phyloP scores from a whole-genome alignment of 2,797 vertebrate species.

The Caiman crocodilus region DNA sequence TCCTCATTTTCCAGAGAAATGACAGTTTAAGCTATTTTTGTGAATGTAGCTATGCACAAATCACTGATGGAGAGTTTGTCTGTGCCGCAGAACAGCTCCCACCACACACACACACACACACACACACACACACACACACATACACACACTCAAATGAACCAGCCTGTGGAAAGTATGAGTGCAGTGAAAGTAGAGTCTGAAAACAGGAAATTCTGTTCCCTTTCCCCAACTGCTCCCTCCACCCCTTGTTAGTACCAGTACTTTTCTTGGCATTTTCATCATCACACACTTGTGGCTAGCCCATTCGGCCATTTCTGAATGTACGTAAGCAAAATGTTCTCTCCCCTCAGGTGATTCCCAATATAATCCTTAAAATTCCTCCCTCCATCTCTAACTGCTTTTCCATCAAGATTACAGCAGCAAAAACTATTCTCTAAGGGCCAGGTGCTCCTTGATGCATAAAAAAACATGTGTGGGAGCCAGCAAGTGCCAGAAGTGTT shows the following conservation, averaged over 20 bases:
- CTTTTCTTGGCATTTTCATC: conserved; percentile 19
- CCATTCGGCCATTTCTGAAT: conserved; percentile 15
- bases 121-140: too few species aligned
- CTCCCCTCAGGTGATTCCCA: conserved; percentile 28
- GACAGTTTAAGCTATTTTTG: not conserved
- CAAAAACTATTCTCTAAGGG: conserved; percentile 64
- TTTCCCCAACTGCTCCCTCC: not conserved
- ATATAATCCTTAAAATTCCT: conserved; percentile 13
- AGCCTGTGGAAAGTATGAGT: not conserved
- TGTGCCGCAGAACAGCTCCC: not conserved
- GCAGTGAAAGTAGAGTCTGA: not conserved
- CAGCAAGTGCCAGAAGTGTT: conserved; percentile 26
- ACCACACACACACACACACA: too few species aligned
- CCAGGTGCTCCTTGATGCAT: conserved; percentile 48
- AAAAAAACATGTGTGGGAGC: conserved; percentile 44
- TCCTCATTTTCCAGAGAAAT: not conserved
- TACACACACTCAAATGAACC: not conserved
- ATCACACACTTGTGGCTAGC: not conserved
- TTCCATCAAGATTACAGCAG: conserved; percentile 65
- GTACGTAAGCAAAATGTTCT: not conserved
- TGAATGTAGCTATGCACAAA: fast-evolving
- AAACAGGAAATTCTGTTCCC: conserved; percentile 9
- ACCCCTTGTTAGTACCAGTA: conserved; percentile 17
- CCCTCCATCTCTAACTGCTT: conserved; percentile 8
- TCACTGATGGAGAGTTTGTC: not conserved